Conservation (phyloP, 2,113 vertebrate species). For the Calonectris borealis region DNA sequence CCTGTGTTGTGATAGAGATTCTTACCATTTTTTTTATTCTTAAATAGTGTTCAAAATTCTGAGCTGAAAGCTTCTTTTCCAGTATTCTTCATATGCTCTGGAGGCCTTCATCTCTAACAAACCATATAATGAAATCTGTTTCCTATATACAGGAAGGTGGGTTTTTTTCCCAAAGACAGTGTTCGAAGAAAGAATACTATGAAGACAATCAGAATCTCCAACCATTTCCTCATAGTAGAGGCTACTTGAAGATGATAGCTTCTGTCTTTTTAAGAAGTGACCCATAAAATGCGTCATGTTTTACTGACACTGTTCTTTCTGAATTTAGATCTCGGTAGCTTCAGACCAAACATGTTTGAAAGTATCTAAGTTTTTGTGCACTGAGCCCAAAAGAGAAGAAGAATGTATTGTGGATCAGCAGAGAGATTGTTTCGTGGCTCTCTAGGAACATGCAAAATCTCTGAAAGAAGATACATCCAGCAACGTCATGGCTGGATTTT, state of each 20-base stretch:
- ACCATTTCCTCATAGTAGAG: background rate
- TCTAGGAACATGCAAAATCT: background rate
- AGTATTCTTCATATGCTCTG: background rate
- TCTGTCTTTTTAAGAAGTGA: background rate
- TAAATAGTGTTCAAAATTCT: background rate
- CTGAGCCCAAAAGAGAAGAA: background rate
- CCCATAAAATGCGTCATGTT: background rate
- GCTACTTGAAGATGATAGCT: background rate
- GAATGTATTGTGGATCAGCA: background rate
- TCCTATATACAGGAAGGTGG: background rate
- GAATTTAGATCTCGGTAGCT: background rate
- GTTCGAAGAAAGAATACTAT: background rate
- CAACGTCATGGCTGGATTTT: background rate
- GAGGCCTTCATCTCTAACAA: background rate
- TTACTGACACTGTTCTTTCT: background rate
- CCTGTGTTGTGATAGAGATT: background rate
- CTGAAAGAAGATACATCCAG: background rate
- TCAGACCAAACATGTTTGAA: background rate
- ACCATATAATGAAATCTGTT: background rate
- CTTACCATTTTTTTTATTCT: background rate
- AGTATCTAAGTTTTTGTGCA: background rate
- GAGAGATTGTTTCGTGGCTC: background rate
- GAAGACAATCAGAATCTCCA: background rate
- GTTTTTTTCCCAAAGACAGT: background rate
- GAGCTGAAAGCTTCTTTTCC: background rate